Percentiles rank a stretch among this genome's conserved stretches.
These are phyloP conservation scores for Pachliopta kotzebuea DNA, from an alignment of 2,888 invertebrate species.

Conservation along the genomic window DNA sequence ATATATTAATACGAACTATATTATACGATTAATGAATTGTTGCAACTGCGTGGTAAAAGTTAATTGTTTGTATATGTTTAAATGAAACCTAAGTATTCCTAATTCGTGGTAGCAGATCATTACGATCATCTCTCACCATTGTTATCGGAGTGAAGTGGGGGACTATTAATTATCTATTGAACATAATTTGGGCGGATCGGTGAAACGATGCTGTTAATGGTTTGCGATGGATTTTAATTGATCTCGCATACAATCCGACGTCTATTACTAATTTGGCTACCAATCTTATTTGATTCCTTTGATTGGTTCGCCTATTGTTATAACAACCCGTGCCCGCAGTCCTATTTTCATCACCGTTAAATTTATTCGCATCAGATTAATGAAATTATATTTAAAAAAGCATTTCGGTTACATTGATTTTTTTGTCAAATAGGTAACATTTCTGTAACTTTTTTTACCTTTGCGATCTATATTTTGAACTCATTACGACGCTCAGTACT, in stretches of 20 bases:
- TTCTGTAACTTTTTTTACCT: no score
- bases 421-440: no score
- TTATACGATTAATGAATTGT: no score
- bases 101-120: conserved; percentile 37
- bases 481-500: no score
- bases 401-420: no score
- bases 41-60: conserved; percentile 21
- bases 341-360: not conserved
- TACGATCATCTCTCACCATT: conserved; percentile 63
- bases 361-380: not conserved
- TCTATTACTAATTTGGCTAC: conserved; percentile 37
- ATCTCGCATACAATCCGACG: conserved; percentile 41
- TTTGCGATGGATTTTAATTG: conserved; percentile 56
- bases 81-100: conserved; percentile 16
- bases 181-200: conserved; percentile 76
- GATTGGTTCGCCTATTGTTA: no score
- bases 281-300: not conserved
- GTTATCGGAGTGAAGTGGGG: conserved; percentile 66
- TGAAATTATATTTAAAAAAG: no score
- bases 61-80: conserved; percentile 22
- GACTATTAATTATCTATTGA: conserved; percentile 77
- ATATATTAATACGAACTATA: no score
- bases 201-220: conserved; percentile 52
- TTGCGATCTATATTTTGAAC: no score
- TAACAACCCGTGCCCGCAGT: not conserved